Conservation (phyloP, 2,888 invertebrate genomes). For the Calliphora vomitoria region DNA sequence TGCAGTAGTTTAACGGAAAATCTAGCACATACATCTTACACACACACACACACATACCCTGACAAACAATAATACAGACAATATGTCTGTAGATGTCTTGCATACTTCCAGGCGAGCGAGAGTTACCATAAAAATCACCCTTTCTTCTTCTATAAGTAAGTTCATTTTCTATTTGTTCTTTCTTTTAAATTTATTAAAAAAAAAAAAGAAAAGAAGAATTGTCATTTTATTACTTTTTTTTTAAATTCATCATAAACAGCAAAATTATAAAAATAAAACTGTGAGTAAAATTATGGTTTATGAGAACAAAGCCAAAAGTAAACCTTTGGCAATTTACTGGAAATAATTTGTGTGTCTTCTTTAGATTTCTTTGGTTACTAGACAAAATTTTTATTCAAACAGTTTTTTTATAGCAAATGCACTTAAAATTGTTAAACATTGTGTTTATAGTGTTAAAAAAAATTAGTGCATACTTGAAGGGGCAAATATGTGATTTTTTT, state of each 20-base stretch:
- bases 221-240: slow-evolving; percentile 5
- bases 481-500: neutral
- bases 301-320: slow-evolving; percentile 25
- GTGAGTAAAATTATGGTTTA: slow-evolving; percentile 37
- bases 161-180: neutral
- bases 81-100: slow-evolving; percentile 25
- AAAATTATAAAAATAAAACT: slow-evolving; percentile 43
- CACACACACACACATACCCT: neutral
- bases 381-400: slow-evolving; percentile 13
- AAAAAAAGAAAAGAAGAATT: slow-evolving; percentile 1
- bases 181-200: slow-evolving; percentile 7
- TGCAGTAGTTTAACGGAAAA: slow-evolving; percentile 67
- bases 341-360: slow-evolving; percentile 61
- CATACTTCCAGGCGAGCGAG: neutral
- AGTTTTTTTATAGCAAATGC: slow-evolving; percentile 46
- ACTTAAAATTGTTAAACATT: slow-evolving; percentile 45
- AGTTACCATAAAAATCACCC: neutral
- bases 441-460: slow-evolving; percentile 19
- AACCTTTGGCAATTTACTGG: slow-evolving; percentile 70
- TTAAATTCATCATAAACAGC: slow-evolving; percentile 41
- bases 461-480: slow-evolving; percentile 42
- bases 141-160: neutral
- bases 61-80: slow-evolving; percentile 58
- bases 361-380: slow-evolving; percentile 6
- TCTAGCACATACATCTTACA: slow-evolving; percentile 41